Conservation (phyloP, 2,888 invertebrate genomes). For the Chalcis sispes region DNA sequence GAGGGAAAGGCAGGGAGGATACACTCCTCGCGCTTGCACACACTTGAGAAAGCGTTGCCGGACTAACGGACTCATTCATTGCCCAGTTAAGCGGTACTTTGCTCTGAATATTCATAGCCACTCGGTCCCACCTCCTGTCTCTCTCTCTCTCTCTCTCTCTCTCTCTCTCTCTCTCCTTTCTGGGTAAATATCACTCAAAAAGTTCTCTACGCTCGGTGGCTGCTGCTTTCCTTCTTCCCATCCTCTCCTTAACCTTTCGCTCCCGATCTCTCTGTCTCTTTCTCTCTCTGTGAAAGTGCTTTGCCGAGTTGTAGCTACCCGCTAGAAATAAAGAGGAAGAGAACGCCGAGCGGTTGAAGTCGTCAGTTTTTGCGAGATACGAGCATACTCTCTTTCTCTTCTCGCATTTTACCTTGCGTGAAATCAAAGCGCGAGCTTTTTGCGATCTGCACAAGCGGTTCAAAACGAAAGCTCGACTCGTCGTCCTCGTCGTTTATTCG, state of each 20-base stretch:
- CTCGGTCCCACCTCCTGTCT: background rate
- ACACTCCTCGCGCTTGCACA: background rate
- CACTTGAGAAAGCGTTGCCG: constrained; percentile 57
- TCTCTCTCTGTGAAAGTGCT: constrained; percentile 59
- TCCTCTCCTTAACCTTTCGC: no score
- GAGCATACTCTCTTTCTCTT: no score
- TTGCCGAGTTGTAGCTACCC: constrained; percentile 55
- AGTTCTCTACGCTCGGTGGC: constrained; percentile 68
- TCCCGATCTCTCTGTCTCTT: no score
- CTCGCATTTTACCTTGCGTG: no score
- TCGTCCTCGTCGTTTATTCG: background rate
- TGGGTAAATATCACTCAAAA: constrained; percentile 73
- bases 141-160: background rate
- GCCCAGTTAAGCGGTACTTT: constrained; percentile 74
- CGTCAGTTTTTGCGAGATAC: no score
- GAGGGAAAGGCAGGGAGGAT: no score
- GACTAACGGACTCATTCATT: constrained; percentile 73
- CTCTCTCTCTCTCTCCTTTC: constrained; percentile 32
- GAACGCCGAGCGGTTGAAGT: no score
- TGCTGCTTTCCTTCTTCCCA: no score
- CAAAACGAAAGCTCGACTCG: background rate
- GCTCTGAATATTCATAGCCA: constrained; percentile 74
- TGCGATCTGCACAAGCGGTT: no score
- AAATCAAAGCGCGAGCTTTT: constrained; percentile 4
- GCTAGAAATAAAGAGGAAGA: background rate